Evolutionary conservation across 2,888 invertebrate genomes (phyloP).

Genomic region (Sarcophaga carnaria): DNA sequence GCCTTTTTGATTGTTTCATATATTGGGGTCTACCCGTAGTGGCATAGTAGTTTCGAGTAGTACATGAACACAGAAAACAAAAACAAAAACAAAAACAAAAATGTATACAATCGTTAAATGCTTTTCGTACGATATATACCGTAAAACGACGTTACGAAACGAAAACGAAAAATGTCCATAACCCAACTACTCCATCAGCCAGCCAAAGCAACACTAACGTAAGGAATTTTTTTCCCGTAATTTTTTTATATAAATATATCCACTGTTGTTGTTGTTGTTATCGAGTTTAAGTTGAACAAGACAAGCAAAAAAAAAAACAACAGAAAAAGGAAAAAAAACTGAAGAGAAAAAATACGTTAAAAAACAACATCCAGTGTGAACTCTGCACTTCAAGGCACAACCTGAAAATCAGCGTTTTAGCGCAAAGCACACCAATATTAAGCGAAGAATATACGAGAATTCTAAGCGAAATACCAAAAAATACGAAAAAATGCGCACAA

Average conservation of each 20-base stretch:
- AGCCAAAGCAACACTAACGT: slow-evolving; percentile 45
- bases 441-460: slow-evolving; percentile 12
- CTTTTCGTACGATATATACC: slow-evolving; percentile 26
- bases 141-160: slow-evolving; percentile 26
- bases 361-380: slow-evolving; percentile 72
- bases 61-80: slow-evolving; percentile 25
- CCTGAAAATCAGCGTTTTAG: slow-evolving; percentile 71
- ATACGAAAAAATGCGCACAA: slow-evolving; percentile 40
- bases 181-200: slow-evolving; percentile 31
- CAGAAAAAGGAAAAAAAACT: no score
- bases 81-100: slow-evolving; percentile 25
- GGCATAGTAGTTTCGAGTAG: slow-evolving; percentile 8
- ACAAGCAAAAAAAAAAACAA: background rate
- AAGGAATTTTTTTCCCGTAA: background rate
- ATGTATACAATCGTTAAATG: slow-evolving; percentile 36
- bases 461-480: background rate
- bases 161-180: slow-evolving; percentile 33
- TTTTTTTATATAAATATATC: background rate
- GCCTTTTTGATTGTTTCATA: background rate
- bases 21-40: slow-evolving; percentile 36
- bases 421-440: slow-evolving; percentile 46
- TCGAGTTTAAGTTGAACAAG: slow-evolving; percentile 30
- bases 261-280: slow-evolving; percentile 19
- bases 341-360: no score
- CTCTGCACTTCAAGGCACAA: slow-evolving; percentile 75